Evolutionary conservation across 2,888 invertebrate species (phyloP), one percentile per base, ranked within the genome.

Genomic region (Steromphala cineraria): DNA sequence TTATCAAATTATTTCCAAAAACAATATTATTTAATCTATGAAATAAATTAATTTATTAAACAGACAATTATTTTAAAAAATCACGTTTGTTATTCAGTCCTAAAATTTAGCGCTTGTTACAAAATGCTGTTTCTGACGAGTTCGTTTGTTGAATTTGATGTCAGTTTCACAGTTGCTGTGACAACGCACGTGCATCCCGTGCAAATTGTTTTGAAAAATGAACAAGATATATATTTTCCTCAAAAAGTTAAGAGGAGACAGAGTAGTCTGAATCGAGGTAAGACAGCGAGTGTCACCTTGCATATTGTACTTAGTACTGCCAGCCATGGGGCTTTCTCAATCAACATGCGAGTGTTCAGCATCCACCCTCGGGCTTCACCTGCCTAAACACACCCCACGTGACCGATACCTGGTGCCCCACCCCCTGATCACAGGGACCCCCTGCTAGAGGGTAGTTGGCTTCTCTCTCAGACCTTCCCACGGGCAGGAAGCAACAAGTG

Each of bases 401-500:
- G 80, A 74, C 62, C 81, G 75, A 19, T 90, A 85, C 88, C 90
- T 90, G 87, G 87, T 88, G 83, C 83, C 81, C 87, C 87, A 88
- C 86, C 80, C 86, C 82, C 86, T 77, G 76, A 24, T 83, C 85
- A 81, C 80, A 81, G 84, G 84, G 86, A 83, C 83, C 86, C 87
- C 89, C 89, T 85, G 84, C 89, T 87, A 81, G 88, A 83, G 85
- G 86, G 84, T 84, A 78, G 17, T 31, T 81, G 83, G 83, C 89
- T 86, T 87, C 80, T 83, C 87, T 89, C 90, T 90, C 90, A 90
- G 90, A 90, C 90, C 90, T 90, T 90, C 90, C 90, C 90, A 90
- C 86, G 90, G 89, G 89, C 71, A 46, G n/a, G 36, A 75, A 84
- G 82, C 82, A 87, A 83, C 78, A 53, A 17, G 83, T 86, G 87